phyloP scores from a whole-genome alignment of 2,113 vertebrate species.

The human (Homo sapiens) region DNA sequence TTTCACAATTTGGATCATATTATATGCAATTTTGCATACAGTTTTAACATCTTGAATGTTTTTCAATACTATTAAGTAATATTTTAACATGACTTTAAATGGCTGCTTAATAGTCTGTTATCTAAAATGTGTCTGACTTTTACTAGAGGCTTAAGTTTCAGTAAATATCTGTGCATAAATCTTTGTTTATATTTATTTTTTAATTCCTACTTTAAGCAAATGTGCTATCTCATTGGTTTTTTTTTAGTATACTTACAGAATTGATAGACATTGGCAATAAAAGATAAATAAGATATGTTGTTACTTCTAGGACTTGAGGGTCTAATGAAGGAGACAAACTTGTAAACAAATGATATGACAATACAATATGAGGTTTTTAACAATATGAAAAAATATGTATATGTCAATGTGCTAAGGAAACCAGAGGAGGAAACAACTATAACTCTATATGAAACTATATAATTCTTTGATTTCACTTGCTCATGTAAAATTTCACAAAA shows the following conservation, averaged over 20 bases:
- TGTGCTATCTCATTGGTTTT: not conserved
- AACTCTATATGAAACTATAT: not conserved
- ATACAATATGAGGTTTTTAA: not conserved
- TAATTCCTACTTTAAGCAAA: slow-evolving; percentile 15
- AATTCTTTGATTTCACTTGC: not conserved
- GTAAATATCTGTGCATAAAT: too few species aligned
- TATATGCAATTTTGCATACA: not conserved
- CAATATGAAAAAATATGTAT: not conserved
- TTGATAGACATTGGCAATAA: not conserved
- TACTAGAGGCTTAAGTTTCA: not conserved
- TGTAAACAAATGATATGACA: not conserved
- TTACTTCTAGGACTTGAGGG: not conserved
- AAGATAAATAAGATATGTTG: not conserved
- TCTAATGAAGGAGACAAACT: not conserved
- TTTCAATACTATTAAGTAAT: not conserved
- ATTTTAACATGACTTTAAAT: not conserved
- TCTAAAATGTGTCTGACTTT: not conserved
- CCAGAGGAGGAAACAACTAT: not conserved
- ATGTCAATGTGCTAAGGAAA: not conserved
- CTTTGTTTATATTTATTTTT: not conserved
- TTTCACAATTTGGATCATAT: not conserved
- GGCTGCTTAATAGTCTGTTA: not conserved
- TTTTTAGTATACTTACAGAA: too few species aligned
- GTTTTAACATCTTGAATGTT: not conserved
- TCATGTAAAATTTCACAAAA: not conserved